Evolutionary conservation across 2,113 vertebrate genomes (phyloP), one percentile per base, ranked within the genome.

Genomic region (Malurus alboscapulatus): DNA sequence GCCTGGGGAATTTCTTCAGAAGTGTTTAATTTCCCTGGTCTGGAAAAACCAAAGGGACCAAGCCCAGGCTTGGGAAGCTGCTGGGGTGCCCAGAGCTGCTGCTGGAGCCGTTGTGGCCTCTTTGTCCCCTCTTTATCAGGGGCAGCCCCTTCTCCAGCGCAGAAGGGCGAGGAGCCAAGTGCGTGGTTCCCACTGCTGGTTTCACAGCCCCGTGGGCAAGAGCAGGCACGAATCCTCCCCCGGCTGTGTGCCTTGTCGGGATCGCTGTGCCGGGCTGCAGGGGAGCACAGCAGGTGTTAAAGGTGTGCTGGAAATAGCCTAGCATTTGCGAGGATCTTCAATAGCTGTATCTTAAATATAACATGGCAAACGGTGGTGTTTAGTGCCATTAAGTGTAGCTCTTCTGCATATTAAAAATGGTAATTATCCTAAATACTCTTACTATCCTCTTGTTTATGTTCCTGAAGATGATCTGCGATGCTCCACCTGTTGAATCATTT

Each of bases 261-360:
- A 9, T 48, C 42, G 51, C 36, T 32, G 0, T 0, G 1, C 22
- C 0, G 14, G 36, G 58, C 57, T 54, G 18, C 59, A n/a, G 63
- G 26, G 42, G 25, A 69, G 3, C 17, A 8, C 10, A 38, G 38
- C 38, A 38, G 38, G 38, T 38, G 38, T 38, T 38, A 38, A 38
- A 38, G 38, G 38, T 38, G 38, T 38, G 38, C 38, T 38, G 38
- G 38, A 38, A 38, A 38, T 38, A 38, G 27, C n/a, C 40, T 71
- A 42, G 38, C 5, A 6, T 68, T 71, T 17, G 13, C 30, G 2
- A 7, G 22, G 15, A 3, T 5, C 24, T 77, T 45, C 22, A 44
- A 48, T 16, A 58, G 50, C 40, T n/a, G 5, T 13, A 22, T 22
- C 36, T 68, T 32, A 58, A 62, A 17, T 26, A 20, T 4, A 17